These are phyloP conservation scores for Diadegma fenestrale DNA, from an alignment of 2,888 invertebrate genomes.

Conservation along the genomic window DNA sequence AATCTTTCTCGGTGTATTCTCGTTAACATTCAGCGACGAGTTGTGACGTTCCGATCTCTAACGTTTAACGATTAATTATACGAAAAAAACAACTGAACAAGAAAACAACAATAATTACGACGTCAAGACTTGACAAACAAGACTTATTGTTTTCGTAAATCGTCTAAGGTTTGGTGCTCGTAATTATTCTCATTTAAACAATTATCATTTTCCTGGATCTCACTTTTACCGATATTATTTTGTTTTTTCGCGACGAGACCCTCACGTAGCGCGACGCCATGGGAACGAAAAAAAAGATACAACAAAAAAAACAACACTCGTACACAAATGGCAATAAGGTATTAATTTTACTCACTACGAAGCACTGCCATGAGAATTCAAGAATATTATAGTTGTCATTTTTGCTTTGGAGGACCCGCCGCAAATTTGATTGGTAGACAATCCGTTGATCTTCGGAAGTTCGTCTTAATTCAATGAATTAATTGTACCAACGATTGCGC, in stretches of 20 bases:
- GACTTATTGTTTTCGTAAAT: constrained; percentile 57
- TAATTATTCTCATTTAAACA: neutral
- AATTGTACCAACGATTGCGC: constrained; percentile 35
- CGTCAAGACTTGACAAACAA: constrained; percentile 50
- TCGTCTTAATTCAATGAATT: constrained; percentile 40
- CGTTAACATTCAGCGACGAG: constrained; percentile 27
- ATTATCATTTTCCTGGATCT: neutral
- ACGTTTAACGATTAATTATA: constrained; percentile 31
- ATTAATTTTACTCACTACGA: constrained; percentile 78
- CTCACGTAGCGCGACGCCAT: constrained; percentile 18
- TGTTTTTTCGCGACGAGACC: constrained; percentile 21
- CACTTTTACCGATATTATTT: neutral
- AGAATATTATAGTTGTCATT: constrained; percentile 71
- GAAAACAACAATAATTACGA: neutral
- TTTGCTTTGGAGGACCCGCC: constrained; percentile 77
- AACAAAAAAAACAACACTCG: constrained; percentile 53
- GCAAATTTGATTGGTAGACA: constrained; percentile 63
- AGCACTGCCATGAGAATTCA: constrained; percentile 82
- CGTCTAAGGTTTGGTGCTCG: constrained; percentile 40
- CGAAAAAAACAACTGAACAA: neutral
- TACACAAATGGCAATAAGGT: constrained; percentile 78
- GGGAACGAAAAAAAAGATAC: constrained; percentile 40
- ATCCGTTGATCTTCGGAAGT: constrained; percentile 44
- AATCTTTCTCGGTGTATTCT: constrained; percentile 29
- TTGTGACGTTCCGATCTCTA: constrained; percentile 31